Percentiles rank a stretch among this genome's conserved stretches.
Evolutionary conservation across 2,888 invertebrate genomes (phyloP).

Genomic region (Peribatodes rhomboidaria): DNA sequence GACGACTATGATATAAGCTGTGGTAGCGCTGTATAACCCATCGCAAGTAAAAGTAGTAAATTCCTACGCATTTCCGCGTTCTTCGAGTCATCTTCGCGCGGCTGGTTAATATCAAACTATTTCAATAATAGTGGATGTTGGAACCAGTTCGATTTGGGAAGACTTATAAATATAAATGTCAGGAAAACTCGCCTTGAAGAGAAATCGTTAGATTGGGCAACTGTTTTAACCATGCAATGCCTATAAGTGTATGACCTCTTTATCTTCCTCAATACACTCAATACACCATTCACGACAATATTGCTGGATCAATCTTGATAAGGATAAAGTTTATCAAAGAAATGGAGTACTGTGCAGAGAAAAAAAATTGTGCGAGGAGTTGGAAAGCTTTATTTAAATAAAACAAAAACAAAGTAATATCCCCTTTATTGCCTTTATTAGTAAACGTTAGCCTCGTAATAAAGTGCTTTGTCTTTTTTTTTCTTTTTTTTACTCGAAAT

Average conservation of each 20-base stretch:
- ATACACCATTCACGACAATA: too few species aligned
- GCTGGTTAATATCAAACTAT: conserved; percentile 68
- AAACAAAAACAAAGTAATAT: too few species aligned
- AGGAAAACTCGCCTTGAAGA: conserved; percentile 41
- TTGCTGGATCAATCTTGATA: too few species aligned
- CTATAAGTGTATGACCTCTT: background rate
- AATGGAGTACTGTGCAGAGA: too few species aligned
- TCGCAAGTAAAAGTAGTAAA: conserved; percentile 65
- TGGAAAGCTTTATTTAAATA: too few species aligned
- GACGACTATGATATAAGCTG: conserved; percentile 1
- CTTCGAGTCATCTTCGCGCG: conserved; percentile 65
- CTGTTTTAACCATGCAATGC: background rate
- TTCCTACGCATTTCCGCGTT: conserved; percentile 66
- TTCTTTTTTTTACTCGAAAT: too few species aligned
- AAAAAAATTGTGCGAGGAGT: too few species aligned
- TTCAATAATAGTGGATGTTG: conserved; percentile 48
- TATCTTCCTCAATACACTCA: background rate
- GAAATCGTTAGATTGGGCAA: conserved; percentile 39
- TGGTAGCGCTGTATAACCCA: conserved; percentile 58
- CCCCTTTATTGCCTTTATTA: too few species aligned
- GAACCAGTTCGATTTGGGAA: conserved; percentile 40
- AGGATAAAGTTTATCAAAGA: too few species aligned
- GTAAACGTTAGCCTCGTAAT: too few species aligned
- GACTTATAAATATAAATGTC: conserved; percentile 25
- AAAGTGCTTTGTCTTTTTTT: too few species aligned